A percentile compares a stretch with the other conserved stretches of the same genome.
phyloP scores from a whole-genome alignment of 2,113 vertebrate species.

The Bos indicus region DNA sequence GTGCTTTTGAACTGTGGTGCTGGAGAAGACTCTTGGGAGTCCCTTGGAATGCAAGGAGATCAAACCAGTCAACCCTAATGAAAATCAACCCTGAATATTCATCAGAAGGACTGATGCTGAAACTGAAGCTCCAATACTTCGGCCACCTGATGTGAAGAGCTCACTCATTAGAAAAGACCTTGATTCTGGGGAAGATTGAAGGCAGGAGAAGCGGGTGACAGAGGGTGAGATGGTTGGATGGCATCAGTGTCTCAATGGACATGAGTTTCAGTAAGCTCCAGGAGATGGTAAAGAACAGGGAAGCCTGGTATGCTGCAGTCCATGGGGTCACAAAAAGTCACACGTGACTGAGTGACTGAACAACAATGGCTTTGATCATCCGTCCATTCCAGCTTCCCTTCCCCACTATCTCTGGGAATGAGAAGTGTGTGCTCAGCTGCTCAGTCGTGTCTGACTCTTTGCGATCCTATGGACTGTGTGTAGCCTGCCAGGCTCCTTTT shows the following conservation, averaged over 20 bases:
- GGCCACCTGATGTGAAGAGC: neutral
- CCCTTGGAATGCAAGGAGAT: neutral
- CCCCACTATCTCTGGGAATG: neutral
- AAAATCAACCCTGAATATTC: neutral
- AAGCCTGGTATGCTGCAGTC: neutral
- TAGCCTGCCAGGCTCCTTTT: neutral
- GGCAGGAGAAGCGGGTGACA: neutral
- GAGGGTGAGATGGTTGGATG: neutral
- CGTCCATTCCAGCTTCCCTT: neutral
- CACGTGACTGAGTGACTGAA: neutral
- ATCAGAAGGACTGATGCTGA: neutral
- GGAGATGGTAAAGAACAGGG: neutral
- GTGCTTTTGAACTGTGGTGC: neutral
- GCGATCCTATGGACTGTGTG: accelerated
- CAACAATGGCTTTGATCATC: neutral
- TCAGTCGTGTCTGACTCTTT: neutral
- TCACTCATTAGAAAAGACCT: neutral
- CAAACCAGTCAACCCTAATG: neutral
- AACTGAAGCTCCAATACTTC: neutral
- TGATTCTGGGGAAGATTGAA: neutral
- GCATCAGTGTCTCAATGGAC: neutral
- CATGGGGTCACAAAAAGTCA: neutral
- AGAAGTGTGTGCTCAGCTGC: neutral
- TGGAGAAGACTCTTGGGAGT: neutral
- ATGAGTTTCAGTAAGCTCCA: neutral